These are phyloP conservation scores for Solenopsis fugax DNA, from an alignment of 1,140 invertebrate species.

Conservation along the genomic window DNA sequence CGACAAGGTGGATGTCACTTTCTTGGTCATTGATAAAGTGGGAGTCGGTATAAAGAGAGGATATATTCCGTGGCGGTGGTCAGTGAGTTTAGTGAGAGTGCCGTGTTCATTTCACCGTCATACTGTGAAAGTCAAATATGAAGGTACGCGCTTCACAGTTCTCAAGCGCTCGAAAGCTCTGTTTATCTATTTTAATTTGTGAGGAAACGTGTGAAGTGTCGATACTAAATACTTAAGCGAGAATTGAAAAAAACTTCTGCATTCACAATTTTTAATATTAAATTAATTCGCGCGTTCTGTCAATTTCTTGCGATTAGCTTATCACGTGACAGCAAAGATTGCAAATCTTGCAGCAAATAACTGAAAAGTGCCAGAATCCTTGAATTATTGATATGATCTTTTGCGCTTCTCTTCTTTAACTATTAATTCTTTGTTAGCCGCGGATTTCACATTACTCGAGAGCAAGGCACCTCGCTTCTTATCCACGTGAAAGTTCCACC, in stretches of 20 bases:
- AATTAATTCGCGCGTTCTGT: neutral
- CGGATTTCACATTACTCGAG: conserved; percentile 26
- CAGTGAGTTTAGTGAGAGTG: conserved; percentile 86
- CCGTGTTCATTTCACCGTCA: conserved; percentile 82
- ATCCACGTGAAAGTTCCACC: conserved; percentile 73
- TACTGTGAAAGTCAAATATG: conserved; percentile 83
- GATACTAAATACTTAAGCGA: neutral
- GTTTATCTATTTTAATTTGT: neutral
- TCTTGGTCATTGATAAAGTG: conserved; percentile 76
- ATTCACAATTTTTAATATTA: neutral
- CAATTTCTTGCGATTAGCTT: neutral
- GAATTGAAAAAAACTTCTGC: neutral
- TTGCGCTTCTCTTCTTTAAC: neutral
- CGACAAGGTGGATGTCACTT: conserved; percentile 34
- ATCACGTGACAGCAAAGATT: neutral
- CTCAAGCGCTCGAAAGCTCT: neutral
- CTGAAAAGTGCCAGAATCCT: neutral
- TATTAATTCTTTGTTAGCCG: neutral
- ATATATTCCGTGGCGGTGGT: conserved; percentile 80
- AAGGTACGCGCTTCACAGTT: conserved; percentile 76
- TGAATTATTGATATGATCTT: neutral
- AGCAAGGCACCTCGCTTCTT: conserved; percentile 18
- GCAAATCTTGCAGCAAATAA: neutral
- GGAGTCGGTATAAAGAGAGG: conserved; percentile 84
- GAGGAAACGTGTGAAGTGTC: conserved; percentile 74